Evolutionary conservation across 92 coral and sea anemone genomes (phyloP).

Genomic region (Nematostella vectensis): DNA sequence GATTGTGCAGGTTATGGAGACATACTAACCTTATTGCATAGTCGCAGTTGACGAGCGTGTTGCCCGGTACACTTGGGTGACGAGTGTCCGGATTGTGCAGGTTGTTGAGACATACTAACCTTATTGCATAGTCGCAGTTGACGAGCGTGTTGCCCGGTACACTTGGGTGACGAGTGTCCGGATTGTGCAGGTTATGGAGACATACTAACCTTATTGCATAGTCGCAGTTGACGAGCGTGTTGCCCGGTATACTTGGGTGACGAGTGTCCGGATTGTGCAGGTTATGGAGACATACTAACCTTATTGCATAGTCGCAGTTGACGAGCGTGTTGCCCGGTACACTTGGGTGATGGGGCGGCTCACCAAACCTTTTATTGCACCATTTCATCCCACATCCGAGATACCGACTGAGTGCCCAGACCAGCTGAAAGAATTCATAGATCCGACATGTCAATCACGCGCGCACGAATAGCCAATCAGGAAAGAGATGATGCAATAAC

Average conservation of each 20-base stretch:
- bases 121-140: constrained; percentile 46
- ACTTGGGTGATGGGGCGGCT: constrained; percentile 19
- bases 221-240: constrained; percentile 52
- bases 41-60: constrained; percentile 55
- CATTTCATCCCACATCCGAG: constrained; percentile 54
- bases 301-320: constrained; percentile 48
- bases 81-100: too few relatives aligned
- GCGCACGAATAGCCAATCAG: too few relatives aligned
- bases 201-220: constrained; percentile 31
- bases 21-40: constrained; percentile 36
- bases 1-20: too few relatives aligned
- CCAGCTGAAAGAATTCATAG: constrained; percentile 26
- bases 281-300: constrained; percentile 21
- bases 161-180: too few relatives aligned
- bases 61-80: too few relatives aligned
- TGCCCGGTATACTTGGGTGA: constrained; percentile 29
- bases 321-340: constrained; percentile 43
- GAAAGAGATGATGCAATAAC: too few relatives aligned
- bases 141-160: constrained; percentile 45
- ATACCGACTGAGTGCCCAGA: constrained; percentile 40
- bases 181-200: too few relatives aligned
- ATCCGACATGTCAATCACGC: too few relatives aligned
- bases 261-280: too few relatives aligned
- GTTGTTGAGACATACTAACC: too few relatives aligned
- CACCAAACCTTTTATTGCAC: constrained; percentile 35